phyloP scores from a whole-genome alignment of 2,888 invertebrate species.

The Aspidiotus rigidus region DNA sequence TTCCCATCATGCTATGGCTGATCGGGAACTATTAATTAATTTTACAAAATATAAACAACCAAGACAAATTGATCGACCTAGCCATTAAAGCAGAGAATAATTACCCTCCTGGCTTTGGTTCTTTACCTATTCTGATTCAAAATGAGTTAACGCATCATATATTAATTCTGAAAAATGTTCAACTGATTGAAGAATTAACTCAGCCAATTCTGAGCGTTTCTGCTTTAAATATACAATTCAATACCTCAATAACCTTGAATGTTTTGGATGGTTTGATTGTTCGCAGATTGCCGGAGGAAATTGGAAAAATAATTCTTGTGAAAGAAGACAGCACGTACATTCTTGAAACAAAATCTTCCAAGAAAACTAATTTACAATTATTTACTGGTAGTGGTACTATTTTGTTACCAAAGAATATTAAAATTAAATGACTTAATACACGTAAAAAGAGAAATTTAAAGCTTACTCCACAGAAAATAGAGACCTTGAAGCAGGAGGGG shows the following conservation, averaged over 20 bases:
- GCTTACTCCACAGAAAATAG: neutral
- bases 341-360: too few species aligned
- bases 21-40: neutral
- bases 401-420: too few species aligned
- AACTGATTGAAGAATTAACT: neutral
- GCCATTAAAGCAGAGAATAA: conserved; percentile 7
- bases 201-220: neutral
- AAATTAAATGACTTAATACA: too few species aligned
- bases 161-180: neutral
- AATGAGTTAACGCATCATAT: neutral
- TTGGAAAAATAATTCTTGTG: neutral
- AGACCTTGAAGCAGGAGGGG: conserved; percentile 8
- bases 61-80: neutral
- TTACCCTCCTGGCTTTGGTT: conserved; percentile 3
- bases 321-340: too few species aligned
- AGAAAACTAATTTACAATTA: too few species aligned
- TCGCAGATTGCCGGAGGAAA: neutral
- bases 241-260: neutral
- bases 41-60: neutral
- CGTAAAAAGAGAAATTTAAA: too few species aligned
- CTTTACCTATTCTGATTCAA: neutral
- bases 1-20: neutral
- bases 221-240: conserved; percentile 2
- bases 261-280: neutral
- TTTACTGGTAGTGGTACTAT: too few species aligned